Conservation (phyloP, 2,797 vertebrate species). For the Lagocephalus sceleratus region DNA sequence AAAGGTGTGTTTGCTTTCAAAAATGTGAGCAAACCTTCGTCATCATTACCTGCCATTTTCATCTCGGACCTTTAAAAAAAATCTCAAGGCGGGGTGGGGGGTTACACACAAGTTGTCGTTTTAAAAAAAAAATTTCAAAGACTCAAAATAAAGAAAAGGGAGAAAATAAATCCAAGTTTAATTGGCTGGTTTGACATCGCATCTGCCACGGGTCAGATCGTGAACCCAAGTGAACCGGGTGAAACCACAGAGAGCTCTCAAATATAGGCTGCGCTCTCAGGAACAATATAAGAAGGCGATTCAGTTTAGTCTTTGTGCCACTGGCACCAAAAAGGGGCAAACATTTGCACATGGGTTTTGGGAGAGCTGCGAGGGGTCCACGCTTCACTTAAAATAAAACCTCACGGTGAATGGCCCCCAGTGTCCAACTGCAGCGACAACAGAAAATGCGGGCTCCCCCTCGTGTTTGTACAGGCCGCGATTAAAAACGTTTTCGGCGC, state of each 20-base stretch:
- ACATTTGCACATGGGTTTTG: slow-evolving; percentile 63
- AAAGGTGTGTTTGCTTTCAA: slow-evolving; percentile 86
- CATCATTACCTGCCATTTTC: slow-evolving; percentile 86
- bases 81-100: slow-evolving; percentile 53
- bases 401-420: slow-evolving; percentile 54
- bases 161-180: too few relatives aligned
- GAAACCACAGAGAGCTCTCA: not conserved
- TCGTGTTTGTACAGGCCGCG: slow-evolving; percentile 63
- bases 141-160: not conserved
- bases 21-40: slow-evolving; percentile 89
- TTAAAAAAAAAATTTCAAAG: slow-evolving; percentile 7
- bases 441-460: slow-evolving; percentile 63
- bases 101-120: slow-evolving; percentile 62
- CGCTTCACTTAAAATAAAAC: slow-evolving; percentile 61
- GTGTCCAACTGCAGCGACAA: slow-evolving; percentile 59
- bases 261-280: slow-evolving; percentile 5
- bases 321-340: slow-evolving; percentile 49
- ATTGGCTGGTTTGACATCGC: not conserved
- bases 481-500: slow-evolving; percentile 69
- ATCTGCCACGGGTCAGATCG: too few relatives aligned
- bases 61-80: slow-evolving; percentile 65
- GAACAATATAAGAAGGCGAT: slow-evolving; percentile 43
- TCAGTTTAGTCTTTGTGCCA: slow-evolving; percentile 41
- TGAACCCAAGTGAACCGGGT: not conserved
- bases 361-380: slow-evolving; percentile 43